Conservation (phyloP, 53 echinoderm and acorn worm genomes). For the Hippasteria phrygiana region DNA sequence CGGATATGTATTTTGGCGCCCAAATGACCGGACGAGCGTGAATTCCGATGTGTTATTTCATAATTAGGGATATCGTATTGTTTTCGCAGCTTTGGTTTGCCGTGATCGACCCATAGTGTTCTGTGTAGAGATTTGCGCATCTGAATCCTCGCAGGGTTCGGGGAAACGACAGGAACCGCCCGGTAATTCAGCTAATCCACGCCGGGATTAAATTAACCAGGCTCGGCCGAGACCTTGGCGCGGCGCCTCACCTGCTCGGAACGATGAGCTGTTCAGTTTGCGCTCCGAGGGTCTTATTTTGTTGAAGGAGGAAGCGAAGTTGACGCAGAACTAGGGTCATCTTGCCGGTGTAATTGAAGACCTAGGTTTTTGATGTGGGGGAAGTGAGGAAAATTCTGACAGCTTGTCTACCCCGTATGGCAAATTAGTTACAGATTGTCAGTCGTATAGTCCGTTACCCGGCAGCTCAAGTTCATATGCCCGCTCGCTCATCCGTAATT, state of each 20-base stretch:
- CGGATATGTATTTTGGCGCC: not conserved
- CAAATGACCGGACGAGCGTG: not conserved
- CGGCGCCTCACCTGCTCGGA: constrained; percentile 50
- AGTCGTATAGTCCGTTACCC: not conserved
- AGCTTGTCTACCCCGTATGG: not conserved
- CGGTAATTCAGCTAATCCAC: constrained; percentile 56
- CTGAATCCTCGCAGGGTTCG: constrained; percentile 17
- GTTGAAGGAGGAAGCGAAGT: not conserved
- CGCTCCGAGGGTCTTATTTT: not conserved
- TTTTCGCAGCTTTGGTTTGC: constrained; percentile 52
- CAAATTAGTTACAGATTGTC: not conserved
- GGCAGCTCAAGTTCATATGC: not conserved
- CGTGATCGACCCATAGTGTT: constrained; percentile 10
- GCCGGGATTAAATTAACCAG: constrained; percentile 42
- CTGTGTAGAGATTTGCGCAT: not conserved
- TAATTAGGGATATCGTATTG: constrained; percentile 48
- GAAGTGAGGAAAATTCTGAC: not conserved
- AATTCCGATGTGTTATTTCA: constrained; percentile 23
- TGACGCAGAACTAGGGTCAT: not conserved
- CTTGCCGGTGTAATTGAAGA: not conserved
- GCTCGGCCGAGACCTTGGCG: constrained; percentile 59
- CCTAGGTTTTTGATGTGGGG: not conserved
- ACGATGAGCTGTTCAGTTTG: not conserved
- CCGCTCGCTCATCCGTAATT: not conserved
- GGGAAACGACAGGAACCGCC: constrained; percentile 11